Evolutionary conservation across 2,113 vertebrate genomes (phyloP).

Genomic region (Zosterops borbonicus): DNA sequence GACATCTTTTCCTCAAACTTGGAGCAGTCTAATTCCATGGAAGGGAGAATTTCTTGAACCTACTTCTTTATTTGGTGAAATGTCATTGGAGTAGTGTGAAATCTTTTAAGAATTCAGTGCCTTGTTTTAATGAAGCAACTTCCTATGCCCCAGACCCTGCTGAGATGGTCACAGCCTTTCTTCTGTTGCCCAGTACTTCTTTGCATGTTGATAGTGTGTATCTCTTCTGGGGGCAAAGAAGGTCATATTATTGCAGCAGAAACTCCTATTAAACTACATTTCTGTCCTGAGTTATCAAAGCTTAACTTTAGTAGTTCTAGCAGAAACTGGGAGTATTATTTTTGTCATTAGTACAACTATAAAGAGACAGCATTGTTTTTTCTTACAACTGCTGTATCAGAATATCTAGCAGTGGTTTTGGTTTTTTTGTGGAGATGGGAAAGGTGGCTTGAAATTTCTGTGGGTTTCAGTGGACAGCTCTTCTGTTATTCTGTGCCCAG

Average conservation of each 20-base stretch:
- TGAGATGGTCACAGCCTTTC: not conserved
- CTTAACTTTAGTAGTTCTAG: not conserved
- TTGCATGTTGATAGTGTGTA: rapidly evolving
- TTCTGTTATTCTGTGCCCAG: not conserved
- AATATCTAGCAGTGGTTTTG: not conserved
- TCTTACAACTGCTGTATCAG: not conserved
- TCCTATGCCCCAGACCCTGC: not conserved
- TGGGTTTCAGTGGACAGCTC: not conserved
- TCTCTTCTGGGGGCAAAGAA: not conserved
- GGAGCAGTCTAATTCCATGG: not conserved
- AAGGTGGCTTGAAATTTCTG: not conserved
- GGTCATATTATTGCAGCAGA: not conserved
- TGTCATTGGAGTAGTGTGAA: not conserved
- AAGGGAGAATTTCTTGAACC: not conserved
- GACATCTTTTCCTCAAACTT: not conserved
- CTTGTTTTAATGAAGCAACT: not conserved
- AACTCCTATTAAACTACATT: not conserved
- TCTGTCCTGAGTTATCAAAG: not conserved
- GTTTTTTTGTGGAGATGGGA: not conserved
- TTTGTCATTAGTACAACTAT: not conserved
- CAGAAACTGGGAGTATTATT: not conserved
- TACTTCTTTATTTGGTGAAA: not conserved
- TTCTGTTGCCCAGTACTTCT: not conserved
- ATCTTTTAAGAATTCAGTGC: not conserved
- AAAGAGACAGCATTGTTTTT: not conserved